Evolutionary conservation across 2,113 vertebrate genomes (phyloP).

Genomic region (Syngnathus typhle): DNA sequence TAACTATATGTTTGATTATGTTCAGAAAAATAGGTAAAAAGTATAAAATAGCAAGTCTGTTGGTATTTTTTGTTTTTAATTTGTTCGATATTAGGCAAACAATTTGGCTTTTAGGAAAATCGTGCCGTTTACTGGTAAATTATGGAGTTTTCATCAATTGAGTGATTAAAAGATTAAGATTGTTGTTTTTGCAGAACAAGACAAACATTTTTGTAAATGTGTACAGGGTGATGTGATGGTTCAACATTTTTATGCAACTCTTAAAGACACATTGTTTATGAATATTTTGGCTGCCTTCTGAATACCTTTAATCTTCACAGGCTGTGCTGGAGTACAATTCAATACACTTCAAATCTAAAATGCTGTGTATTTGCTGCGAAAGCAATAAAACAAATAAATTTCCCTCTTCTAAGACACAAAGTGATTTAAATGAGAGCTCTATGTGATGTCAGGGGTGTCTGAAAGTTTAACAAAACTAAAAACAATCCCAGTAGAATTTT

Average conservation of each 20-base stretch:
- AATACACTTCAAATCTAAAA: neutral
- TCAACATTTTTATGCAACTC: neutral
- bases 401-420: neutral
- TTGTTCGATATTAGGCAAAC: no score
- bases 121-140: no score
- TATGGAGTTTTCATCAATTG: no score
- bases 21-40: no score
- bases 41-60: no score
- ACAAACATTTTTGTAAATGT: no score
- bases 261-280: neutral
- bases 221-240: neutral
- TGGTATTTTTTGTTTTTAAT: no score
- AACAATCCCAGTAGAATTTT: neutral
- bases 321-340: neutral
- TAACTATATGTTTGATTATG: no score
- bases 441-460: neutral
- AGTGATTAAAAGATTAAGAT: no score
- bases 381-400: neutral
- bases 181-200: no score
- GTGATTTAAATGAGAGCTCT: neutral
- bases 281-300: neutral
- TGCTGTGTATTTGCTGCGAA: neutral
- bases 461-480: conserved; percentile 2
- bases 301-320: neutral
- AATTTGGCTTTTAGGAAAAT: neutral